Conservation (phyloP, 2,113 vertebrate species). For the Hemibagrus wyckioides region DNA sequence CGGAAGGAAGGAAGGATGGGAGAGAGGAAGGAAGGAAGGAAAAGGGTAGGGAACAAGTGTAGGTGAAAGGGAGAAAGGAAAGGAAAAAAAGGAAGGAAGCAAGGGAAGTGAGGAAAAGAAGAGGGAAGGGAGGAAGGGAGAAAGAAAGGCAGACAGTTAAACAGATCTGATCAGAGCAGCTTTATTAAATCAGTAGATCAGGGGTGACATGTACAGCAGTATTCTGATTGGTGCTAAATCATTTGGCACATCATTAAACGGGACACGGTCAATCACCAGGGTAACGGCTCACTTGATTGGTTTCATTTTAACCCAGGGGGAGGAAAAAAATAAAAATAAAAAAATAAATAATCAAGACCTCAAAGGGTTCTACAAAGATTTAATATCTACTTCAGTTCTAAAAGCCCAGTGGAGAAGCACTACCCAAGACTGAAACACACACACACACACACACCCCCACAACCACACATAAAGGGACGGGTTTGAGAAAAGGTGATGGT, state of each 20-base stretch:
- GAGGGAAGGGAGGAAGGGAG: background rate
- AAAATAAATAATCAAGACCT: background rate
- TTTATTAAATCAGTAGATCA: background rate
- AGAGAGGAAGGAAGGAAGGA: conserved; percentile 17
- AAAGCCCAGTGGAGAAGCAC: conserved; percentile 8
- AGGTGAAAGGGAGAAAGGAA: background rate
- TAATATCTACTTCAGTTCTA: background rate
- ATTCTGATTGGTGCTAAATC: background rate
- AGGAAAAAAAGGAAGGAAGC: background rate
- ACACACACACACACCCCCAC: conserved; percentile 19
- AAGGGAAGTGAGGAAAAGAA: background rate
- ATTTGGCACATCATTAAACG: background rate
- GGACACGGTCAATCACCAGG: background rate
- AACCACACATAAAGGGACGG: conserved; percentile 2
- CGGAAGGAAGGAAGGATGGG: background rate
- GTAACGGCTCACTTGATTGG: background rate
- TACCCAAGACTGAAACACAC: conserved; percentile 26
- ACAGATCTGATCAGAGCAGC: background rate
- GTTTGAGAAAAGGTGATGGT: conserved; percentile 1
- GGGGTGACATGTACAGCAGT: background rate
- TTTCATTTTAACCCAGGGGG: background rate
- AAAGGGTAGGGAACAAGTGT: conserved; percentile 23
- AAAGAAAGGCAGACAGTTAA: background rate
- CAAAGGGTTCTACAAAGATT: background rate
- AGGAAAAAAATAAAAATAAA: background rate